These are phyloP conservation scores for Callaeas wilsoni DNA, from an alignment of 2,113 vertebrate genomes.

Conservation along the genomic window DNA sequence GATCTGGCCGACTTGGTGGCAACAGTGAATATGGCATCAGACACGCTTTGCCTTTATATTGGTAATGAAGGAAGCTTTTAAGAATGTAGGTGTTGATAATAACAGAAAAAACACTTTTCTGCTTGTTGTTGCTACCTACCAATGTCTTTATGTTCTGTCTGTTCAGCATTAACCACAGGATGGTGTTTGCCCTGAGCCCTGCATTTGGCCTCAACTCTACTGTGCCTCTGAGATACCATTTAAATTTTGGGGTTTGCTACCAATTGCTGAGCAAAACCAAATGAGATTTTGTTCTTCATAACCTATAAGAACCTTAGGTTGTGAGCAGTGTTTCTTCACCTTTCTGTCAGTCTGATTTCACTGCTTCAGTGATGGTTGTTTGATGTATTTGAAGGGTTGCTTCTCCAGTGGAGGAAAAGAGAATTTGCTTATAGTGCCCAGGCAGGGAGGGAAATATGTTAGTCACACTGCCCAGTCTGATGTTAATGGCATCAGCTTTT, in stretches of 20 bases:
- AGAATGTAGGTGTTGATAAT: not conserved
- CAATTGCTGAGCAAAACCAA: not conserved
- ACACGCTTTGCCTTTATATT: not conserved
- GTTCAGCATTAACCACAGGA: not conserved
- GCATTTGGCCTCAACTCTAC: not conserved
- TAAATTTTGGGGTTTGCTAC: not conserved
- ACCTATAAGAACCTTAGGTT: not conserved
- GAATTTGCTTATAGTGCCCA: not conserved
- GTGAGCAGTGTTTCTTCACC: not conserved
- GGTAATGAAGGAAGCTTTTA: not conserved
- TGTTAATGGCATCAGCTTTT: not conserved
- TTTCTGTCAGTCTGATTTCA: not conserved
- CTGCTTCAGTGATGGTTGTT: not conserved
- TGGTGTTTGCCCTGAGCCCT: not conserved
- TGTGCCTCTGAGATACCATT: not conserved
- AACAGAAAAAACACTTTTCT: not conserved
- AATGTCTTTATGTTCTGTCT: not conserved
- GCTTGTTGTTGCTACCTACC: not conserved
- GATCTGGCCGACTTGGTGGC: not conserved
- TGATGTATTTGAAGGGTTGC: not conserved
- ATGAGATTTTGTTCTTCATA: not conserved
- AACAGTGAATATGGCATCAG: not conserved
- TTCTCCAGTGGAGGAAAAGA: not conserved
- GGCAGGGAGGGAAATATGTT: not conserved
- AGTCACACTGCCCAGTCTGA: not conserved